A percentile compares a stretch with the other conserved stretches of the same genome.
phyloP scores from a whole-genome alignment of 2,797 vertebrate genomes.

The Lagorchestes hirsutus region DNA sequence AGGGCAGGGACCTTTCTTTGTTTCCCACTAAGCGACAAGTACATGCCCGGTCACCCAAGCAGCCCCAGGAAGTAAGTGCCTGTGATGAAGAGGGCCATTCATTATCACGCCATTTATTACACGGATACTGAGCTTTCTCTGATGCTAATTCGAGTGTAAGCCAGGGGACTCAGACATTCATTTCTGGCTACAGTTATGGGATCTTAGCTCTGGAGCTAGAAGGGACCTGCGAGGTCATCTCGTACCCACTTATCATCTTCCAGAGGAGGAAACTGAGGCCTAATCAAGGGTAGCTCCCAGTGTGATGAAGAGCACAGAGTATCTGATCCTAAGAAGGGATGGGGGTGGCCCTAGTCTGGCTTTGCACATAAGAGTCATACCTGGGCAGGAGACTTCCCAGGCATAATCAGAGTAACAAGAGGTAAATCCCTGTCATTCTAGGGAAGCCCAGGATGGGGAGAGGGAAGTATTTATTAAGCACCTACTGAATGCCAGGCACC shows the following conservation, averaged over 20 bases:
- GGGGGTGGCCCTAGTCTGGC: no score
- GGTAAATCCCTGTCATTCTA: not conserved
- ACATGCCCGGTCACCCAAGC: not conserved
- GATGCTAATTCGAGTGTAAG: not conserved
- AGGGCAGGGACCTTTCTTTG: not conserved
- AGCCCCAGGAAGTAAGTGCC: not conserved
- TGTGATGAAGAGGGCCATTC: not conserved
- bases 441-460: not conserved
- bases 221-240: not conserved
- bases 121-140: not conserved
- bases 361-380: not conserved
- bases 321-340: no score
- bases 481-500: not conserved
- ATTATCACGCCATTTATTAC: not conserved
- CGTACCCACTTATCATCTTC: not conserved
- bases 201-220: not conserved
- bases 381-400: no score
- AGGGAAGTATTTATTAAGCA: not conserved
- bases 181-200: not conserved
- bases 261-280: not conserved
- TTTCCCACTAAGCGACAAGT: not conserved
- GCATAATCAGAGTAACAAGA: not conserved
- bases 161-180: not conserved
- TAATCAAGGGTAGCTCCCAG: not conserved
- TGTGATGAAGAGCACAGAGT: not conserved